A percentile compares a stretch with the other conserved stretches of the same genome.
Conservation (phyloP, 2,113 vertebrate genomes). For the Ceyx melanurus region DNA sequence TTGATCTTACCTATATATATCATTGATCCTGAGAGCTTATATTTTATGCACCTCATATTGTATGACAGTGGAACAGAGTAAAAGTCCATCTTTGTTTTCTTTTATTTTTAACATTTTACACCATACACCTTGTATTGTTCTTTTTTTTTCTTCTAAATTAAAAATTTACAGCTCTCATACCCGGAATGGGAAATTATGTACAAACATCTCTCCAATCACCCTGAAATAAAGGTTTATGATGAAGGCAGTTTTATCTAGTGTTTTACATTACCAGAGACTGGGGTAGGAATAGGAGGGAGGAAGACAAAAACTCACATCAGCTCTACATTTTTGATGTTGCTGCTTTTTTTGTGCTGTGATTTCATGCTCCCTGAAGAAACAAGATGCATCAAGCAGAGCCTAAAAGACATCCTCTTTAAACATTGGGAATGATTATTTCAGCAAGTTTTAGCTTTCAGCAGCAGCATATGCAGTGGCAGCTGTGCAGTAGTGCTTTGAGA, state of each 20-base stretch:
- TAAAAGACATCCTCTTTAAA: conserved; percentile 61
- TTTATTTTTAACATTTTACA: not conserved
- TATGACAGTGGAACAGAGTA: not conserved
- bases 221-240: conserved; percentile 37
- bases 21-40: not conserved
- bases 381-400: conserved; percentile 39
- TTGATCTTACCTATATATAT: conserved; percentile 6
- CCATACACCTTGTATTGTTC: not conserved
- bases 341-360: conserved; percentile 48
- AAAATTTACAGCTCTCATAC: not conserved
- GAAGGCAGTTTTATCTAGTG: conserved; percentile 15
- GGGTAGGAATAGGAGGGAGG: not conserved
- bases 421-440: conserved; percentile 68
- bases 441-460: conserved; percentile 72
- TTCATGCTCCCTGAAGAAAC: conserved; percentile 63
- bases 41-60: not conserved
- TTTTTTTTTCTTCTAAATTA: not conserved
- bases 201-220: not conserved
- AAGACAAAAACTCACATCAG: not conserved
- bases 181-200: not conserved
- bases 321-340: not conserved
- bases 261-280: not conserved
- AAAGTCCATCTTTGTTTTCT: not conserved
- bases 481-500: conserved; percentile 65
- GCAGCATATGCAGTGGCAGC: conserved; percentile 68